A percentile compares a stretch with the other conserved stretches of the same genome.
phyloP scores from a whole-genome alignment of 2,888 invertebrate genomes.

The Halocaridina rubra region DNA sequence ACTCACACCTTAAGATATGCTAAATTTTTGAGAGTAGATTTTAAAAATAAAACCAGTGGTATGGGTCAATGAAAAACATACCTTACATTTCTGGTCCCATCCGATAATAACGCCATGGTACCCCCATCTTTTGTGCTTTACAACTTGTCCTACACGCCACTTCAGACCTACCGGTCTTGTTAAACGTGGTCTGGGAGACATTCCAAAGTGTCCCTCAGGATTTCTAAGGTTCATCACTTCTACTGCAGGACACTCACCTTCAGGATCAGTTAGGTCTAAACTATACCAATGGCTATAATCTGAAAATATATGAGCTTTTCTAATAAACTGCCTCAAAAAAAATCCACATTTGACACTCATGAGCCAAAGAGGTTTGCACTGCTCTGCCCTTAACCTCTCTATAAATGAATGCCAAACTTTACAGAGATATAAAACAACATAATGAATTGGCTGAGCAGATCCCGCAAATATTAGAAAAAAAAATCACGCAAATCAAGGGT shows the following conservation, averaged over 20 bases:
- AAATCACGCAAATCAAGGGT: neutral
- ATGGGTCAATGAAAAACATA: slow-evolving; percentile 9
- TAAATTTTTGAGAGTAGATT: neutral
- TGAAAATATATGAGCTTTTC: too few species aligned
- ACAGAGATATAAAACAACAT: neutral
- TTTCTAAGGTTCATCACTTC: slow-evolving; percentile 69
- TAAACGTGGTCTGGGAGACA: slow-evolving; percentile 69
- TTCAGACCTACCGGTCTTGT: slow-evolving; percentile 69
- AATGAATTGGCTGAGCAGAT: neutral
- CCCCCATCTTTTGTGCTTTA: slow-evolving; percentile 69
- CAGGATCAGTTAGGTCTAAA: slow-evolving; percentile 22
- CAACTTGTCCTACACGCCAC: slow-evolving; percentile 72
- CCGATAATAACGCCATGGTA: slow-evolving; percentile 72
- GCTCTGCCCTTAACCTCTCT: too few species aligned
- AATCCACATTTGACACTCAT: neutral
- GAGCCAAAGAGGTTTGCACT: too few species aligned
- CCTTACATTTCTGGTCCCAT: slow-evolving; percentile 69
- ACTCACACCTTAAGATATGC: too few species aligned
- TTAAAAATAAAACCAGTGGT: neutral
- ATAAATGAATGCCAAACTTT: neutral
- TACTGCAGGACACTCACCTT: slow-evolving; percentile 69
- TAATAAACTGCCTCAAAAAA: too few species aligned
- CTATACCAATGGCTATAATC: slow-evolving; percentile 46
- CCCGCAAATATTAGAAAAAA: neutral
- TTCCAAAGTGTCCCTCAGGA: slow-evolving; percentile 68